A percentile compares a stretch with the other conserved stretches of the same genome.
Evolutionary conservation across 2,113 vertebrate genomes (phyloP).

Genomic region (Gracilinanus agilis): DNA sequence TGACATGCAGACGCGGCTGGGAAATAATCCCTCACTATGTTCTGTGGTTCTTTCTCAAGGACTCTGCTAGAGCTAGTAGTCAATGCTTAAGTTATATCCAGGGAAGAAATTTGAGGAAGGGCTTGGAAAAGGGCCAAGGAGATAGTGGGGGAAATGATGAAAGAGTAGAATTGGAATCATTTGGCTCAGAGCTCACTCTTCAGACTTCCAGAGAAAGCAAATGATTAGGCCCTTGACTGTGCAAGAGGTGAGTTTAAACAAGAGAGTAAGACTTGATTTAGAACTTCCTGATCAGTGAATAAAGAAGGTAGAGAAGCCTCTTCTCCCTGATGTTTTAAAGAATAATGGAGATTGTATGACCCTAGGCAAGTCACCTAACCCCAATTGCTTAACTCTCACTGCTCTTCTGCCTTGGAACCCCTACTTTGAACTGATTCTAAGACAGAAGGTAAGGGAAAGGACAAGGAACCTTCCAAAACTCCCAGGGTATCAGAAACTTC

Average conservation of each 20-base stretch:
- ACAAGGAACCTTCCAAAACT: not conserved
- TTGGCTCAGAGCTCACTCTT: slow-evolving; percentile 54
- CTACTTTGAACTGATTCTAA: no score
- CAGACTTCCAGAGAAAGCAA: slow-evolving; percentile 51
- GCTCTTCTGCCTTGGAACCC: no score
- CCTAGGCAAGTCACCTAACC: no score
- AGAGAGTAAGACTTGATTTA: not conserved
- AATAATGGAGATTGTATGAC: not conserved
- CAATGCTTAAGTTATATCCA: slow-evolving; percentile 10
- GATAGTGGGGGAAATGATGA: slow-evolving; percentile 50
- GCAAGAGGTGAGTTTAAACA: not conserved
- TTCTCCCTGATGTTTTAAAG: not conserved
- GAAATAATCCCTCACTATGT: slow-evolving; percentile 20
- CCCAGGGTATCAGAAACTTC: not conserved
- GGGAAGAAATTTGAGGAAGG: slow-evolving; percentile 60
- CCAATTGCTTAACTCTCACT: no score
- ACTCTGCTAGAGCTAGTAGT: not conserved
- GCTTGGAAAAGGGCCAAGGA: slow-evolving; percentile 56
- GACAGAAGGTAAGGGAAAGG: not conserved
- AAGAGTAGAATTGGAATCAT: slow-evolving; percentile 66
- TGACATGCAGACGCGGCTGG: slow-evolving; percentile 39
- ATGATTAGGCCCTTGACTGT: slow-evolving; percentile 53
- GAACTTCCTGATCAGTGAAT: not conserved
- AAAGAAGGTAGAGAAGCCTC: not conserved
- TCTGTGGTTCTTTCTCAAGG: slow-evolving; percentile 10